phyloP scores from a whole-genome alignment of 1,140 invertebrate species.

The Subanguina moxae region DNA sequence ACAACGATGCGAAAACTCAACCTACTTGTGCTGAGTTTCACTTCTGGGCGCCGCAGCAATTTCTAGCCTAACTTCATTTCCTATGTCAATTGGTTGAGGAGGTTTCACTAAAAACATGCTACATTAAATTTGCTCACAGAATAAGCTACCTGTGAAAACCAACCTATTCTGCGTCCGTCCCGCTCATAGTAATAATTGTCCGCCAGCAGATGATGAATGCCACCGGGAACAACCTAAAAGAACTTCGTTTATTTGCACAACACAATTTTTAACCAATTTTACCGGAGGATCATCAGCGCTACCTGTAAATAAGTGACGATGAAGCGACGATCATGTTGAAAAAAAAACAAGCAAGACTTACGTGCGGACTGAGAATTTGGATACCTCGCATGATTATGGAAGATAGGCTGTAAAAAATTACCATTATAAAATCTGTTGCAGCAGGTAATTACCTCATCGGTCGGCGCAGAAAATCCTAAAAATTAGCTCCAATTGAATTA shows the following conservation, averaged over 20 bases:
- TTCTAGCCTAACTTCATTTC: conserved; percentile 7
- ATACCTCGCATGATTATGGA: too few species aligned
- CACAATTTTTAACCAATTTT: too few species aligned
- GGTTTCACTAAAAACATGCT: not conserved
- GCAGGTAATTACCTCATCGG: too few species aligned
- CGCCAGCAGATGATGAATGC: conserved; percentile 30
- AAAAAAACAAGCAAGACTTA: too few species aligned
- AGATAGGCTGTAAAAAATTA: too few species aligned
- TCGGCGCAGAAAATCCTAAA: too few species aligned
- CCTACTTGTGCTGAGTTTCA: not conserved
- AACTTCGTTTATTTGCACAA: not conserved
- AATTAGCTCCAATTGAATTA: too few species aligned
- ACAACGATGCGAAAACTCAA: conserved; percentile 5
- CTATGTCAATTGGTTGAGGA: conserved; percentile 16
- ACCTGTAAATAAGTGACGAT: too few species aligned
- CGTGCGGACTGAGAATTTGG: too few species aligned
- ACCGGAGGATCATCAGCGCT: too few species aligned
- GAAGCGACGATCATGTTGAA: too few species aligned
- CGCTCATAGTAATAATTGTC: conserved; percentile 39
- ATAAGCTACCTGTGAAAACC: conserved; percentile 27
- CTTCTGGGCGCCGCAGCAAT: not conserved
- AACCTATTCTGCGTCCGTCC: conserved; percentile 27
- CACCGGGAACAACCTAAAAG: conserved; percentile 28
- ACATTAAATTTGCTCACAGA: not conserved
- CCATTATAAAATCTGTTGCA: too few species aligned